Percentiles rank a stretch among this genome's conserved stretches.
Evolutionary conservation across 2,113 vertebrate species (phyloP).

Genomic region (Myotis yumanensis): DNA sequence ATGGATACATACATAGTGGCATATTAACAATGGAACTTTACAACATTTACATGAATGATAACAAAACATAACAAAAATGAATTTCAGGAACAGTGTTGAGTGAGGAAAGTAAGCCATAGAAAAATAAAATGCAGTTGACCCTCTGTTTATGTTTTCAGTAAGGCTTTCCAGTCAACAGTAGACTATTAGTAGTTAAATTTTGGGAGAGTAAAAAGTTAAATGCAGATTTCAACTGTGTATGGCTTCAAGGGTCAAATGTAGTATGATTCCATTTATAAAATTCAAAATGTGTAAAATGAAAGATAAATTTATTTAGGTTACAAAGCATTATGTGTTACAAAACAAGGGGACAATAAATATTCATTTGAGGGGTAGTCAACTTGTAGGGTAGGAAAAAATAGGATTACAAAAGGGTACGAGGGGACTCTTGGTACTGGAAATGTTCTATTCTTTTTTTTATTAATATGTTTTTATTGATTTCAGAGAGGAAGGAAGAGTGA

Average conservation of each 20-base stretch:
- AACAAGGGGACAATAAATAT: neutral
- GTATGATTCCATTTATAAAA: neutral
- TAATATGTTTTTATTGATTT: no score
- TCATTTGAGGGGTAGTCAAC: neutral
- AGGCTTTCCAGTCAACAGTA: neutral
- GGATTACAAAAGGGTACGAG: neutral
- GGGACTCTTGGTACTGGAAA: neutral
- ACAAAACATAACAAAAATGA: neutral
- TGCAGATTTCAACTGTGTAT: neutral
- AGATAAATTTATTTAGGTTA: neutral
- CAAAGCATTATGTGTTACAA: neutral
- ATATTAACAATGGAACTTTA: neutral
- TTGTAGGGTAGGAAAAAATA: neutral
- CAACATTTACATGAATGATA: neutral
- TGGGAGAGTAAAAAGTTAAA: neutral
- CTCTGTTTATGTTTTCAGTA: neutral
- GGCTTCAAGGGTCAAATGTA: neutral
- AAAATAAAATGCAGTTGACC: neutral
- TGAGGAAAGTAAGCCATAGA: conserved; percentile 10
- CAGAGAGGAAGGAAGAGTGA: no score
- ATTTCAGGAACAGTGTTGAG: neutral
- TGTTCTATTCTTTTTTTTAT: neutral
- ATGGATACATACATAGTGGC: neutral
- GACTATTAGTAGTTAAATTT: neutral
- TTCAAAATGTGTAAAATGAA: neutral